Evolutionary conservation across 2,888 invertebrate genomes (phyloP), one percentile per base, ranked within the genome.

Genomic region (Polylopha cassiicola): DNA sequence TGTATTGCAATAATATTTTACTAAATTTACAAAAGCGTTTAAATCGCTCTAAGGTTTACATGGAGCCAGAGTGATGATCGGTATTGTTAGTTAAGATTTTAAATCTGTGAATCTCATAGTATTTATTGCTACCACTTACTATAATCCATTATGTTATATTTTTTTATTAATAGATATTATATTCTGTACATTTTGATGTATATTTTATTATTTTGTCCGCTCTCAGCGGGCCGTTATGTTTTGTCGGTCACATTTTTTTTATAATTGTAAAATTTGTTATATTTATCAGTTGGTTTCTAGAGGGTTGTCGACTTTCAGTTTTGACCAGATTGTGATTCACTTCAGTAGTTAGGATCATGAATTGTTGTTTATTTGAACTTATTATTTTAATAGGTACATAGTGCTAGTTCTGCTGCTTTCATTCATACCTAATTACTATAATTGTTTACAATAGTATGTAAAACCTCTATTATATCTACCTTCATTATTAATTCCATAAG

Each of bases 101-200:
- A 76, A 82, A 85, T 84, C 84, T 85, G 84, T 84, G 85, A 85
- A 84, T 84, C 84, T 85, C 84, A 84, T 81, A 85, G 82, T 85
- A 84, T 85, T 85, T 84, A 84, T 84, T 81, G 75, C 79, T 81
- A 79, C 81, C 79, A 77, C 75, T 81, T 81, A 81, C 70, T 78
- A 68, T 82, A 75, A 80, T 74, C 61, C 76, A 78, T 81, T 81
- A 78, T 76, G 79, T 82, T 81, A 80, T 84, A 68, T 78, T 78
- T 74, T 61, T 77, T 77, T 73, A 78, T 78, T 73, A 64, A 71
- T 79, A 82, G 77, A 75, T 79, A 80, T 76, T 81, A 78, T 84
- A 82, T 82, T 84, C 78, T 84, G 85, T 85, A 85, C 81, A 85
- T 84, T 85, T 79, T 81, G 81, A 82, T 85, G 84, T 84, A 84